Evolutionary conservation across 2,113 vertebrate genomes (phyloP).

Genomic region (Platichthys flesus): DNA sequence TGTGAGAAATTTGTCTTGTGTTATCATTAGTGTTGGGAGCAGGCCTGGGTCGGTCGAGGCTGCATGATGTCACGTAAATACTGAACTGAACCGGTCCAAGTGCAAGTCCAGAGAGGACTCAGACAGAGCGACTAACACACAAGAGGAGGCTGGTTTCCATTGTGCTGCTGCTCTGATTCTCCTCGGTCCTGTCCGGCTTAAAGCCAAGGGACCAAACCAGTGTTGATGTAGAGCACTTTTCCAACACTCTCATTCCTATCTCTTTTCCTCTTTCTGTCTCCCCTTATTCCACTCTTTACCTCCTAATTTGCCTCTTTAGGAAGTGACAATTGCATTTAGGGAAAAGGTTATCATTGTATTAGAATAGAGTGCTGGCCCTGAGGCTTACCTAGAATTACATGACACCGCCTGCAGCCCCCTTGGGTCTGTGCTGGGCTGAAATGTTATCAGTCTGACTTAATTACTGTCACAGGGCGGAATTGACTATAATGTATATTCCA

Average conservation of each 20-base stretch:
- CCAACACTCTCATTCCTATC: conserved; percentile 48
- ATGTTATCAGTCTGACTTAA: conserved; percentile 79
- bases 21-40: conserved; percentile 47
- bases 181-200: conserved; percentile 71
- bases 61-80: conserved; percentile 42
- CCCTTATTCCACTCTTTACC: conserved; percentile 56
- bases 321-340: conserved; percentile 78
- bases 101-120: conserved; percentile 17
- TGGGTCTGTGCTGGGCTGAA: conserved; percentile 67
- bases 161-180: conserved; percentile 41
- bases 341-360: conserved; percentile 78
- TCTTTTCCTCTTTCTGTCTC: conserved; percentile 44
- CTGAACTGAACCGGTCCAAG: conserved; percentile 25
- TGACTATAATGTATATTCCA: conserved; percentile 64
- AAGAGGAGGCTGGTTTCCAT: conserved; percentile 19
- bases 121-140: conserved; percentile 30
- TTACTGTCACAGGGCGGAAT: conserved; percentile 74
- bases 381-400: conserved; percentile 76
- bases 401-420: conserved; percentile 73
- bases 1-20: conserved; percentile 53
- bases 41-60: conserved; percentile 16
- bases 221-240: conserved; percentile 49
- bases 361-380: conserved; percentile 69
- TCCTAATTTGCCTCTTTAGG: conserved; percentile 77
- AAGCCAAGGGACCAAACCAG: conserved; percentile 70